A percentile compares a stretch with the other conserved stretches of the same genome.
These are phyloP conservation scores for Abramis brama DNA, from an alignment of 2,113 vertebrate species.

Conservation along the genomic window DNA sequence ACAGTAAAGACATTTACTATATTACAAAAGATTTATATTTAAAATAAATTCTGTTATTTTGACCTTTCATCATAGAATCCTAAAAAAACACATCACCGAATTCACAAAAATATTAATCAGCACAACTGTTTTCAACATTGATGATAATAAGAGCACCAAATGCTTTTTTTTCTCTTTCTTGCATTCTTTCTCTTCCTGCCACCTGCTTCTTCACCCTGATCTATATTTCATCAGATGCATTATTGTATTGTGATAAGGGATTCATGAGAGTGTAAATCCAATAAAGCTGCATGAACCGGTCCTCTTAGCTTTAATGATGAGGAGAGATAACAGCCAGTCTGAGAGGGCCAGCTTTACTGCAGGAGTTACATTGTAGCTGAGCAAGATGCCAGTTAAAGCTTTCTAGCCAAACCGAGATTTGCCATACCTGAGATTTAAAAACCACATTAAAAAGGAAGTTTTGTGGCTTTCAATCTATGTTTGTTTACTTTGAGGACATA, in stretches of 20 bases:
- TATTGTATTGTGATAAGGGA: slow-evolving; percentile 58
- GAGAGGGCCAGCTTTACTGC: slow-evolving; percentile 11
- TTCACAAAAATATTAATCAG: neutral
- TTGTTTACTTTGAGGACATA: neutral
- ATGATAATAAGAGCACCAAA: neutral
- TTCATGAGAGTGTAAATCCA: slow-evolving; percentile 56
- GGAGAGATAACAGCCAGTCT: slow-evolving; percentile 12
- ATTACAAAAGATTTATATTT: too few species aligned
- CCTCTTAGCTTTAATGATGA: slow-evolving; percentile 29
- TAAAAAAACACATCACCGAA: neutral
- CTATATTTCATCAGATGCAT: slow-evolving; percentile 60
- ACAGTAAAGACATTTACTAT: too few species aligned
- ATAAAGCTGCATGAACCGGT: slow-evolving; percentile 48
- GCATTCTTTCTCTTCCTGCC: slow-evolving; percentile 21
- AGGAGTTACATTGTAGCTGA: slow-evolving; percentile 29
- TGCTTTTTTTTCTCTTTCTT: neutral
- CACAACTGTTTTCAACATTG: neutral
- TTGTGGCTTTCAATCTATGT: neutral
- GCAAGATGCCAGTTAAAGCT: slow-evolving; percentile 41
- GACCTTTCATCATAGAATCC: neutral
- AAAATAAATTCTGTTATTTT: neutral
- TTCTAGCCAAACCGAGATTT: slow-evolving; percentile 29
- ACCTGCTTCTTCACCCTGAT: slow-evolving; percentile 16
- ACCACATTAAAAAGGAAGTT: neutral
- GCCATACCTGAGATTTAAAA: neutral